These are phyloP conservation scores for Rhinolophus sinicus DNA, from an alignment of 2,113 vertebrate species.

Conservation along the genomic window DNA sequence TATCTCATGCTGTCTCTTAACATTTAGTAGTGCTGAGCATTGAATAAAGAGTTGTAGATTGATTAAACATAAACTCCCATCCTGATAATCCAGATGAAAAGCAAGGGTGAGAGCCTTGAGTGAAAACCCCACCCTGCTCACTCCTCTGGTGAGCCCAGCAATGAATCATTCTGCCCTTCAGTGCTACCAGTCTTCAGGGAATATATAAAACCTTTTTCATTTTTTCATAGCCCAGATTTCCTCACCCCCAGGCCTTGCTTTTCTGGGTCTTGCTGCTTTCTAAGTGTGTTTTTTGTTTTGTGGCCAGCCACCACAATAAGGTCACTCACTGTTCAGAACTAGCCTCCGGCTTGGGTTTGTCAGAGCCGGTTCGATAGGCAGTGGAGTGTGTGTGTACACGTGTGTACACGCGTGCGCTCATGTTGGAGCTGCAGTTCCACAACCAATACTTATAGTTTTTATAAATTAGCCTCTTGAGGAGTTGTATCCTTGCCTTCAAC, in stretches of 20 bases:
- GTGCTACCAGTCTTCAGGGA: not conserved
- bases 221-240: not conserved
- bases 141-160: not conserved
- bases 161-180: not conserved
- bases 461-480: not conserved
- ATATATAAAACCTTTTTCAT: not conserved
- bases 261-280: not conserved
- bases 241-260: not conserved
- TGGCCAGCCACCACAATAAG: not conserved
- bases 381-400: not conserved
- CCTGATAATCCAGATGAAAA: not conserved
- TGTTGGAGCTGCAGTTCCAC: not conserved
- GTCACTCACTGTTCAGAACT: not conserved
- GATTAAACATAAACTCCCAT: not conserved
- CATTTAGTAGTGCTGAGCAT: not conserved
- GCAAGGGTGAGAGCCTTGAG: not conserved
- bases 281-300: not conserved
- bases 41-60: not conserved
- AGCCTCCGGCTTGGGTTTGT: not conserved
- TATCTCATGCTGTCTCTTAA: not conserved
- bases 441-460: not conserved
- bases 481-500: not conserved
- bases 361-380: not conserved
- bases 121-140: not conserved
- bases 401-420: rapidly evolving